Evolutionary conservation across 2,113 vertebrate species (phyloP).

Genomic region (Tychaedon coryphoeus): DNA sequence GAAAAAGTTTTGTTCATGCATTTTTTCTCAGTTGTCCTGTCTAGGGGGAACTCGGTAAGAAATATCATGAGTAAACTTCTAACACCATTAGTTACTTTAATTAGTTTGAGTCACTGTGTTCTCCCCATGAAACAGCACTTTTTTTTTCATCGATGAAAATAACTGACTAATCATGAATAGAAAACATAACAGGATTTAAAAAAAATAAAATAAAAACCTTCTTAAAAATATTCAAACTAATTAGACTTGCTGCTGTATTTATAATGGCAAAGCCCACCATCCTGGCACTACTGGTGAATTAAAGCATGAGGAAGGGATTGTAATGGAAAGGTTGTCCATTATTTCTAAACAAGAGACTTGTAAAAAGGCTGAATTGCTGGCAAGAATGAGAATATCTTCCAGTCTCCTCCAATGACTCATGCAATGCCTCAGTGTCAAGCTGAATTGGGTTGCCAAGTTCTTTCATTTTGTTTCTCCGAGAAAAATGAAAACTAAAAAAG

Average conservation of each 20-base stretch:
- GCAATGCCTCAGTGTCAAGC: not conserved
- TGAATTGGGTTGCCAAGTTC: constrained; percentile 48
- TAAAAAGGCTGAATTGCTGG: constrained; percentile 13
- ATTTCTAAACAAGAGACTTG: constrained; percentile 7
- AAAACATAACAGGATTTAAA: not conserved
- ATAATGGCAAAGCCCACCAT: not conserved
- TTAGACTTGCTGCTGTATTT: not conserved
- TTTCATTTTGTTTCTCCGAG: constrained; percentile 44
- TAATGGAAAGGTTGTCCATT: not conserved
- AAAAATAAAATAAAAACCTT: not conserved
- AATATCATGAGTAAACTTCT: not conserved
- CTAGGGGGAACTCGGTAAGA: not conserved
- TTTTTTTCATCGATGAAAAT: not conserved
- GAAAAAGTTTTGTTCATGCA: not conserved
- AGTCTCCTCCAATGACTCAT: not conserved
- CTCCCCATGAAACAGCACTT: rapidly evolving
- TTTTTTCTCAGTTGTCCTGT: not conserved
- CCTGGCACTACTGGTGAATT: not conserved
- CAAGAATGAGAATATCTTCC: not conserved
- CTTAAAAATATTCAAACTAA: constrained; percentile 18
- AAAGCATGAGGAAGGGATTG: not conserved
- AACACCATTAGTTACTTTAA: not conserved
- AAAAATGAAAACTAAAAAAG: constrained; percentile 21
- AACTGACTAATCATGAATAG: not conserved
- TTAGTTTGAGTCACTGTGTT: not conserved